Evolutionary conservation across 2,113 vertebrate species (phyloP), one percentile per base, ranked within the genome.

Genomic region (Scortum barcoo): DNA sequence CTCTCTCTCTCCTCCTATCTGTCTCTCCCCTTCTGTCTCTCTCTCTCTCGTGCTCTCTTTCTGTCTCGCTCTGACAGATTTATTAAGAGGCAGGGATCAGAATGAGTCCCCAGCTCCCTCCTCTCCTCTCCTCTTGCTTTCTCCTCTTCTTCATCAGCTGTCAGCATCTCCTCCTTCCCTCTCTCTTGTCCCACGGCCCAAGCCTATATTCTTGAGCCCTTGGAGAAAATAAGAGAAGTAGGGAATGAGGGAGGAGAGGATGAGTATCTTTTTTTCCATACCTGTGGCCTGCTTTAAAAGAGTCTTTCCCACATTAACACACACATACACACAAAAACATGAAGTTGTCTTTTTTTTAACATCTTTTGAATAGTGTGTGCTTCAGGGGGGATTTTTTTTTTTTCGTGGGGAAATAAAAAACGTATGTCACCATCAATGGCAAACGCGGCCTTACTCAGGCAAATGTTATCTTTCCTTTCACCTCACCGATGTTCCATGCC

Each of bases 11-110:
- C 50, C 44, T 46, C 22, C 58, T 46, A 19, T 7, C 42, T 44
- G 63, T 60, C 68, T 46, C 73, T 74, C 63, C 26, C 51, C n/a
- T n/a, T n/a, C n/a, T 44, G 36, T 10, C 30, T 56, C 69, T 66
- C 28, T 78, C 50, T 79, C 71, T 67, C 78, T 42, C 60, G 0
- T 81, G 78, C 80, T 78, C 88, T 67, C 85, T 75, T 89, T 91
- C 89, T 90, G 85, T 91, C 86, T 89, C 24, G 0, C 78, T 84
- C 76, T 90, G 92, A 92, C 93, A 92, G 91, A 93, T 94, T 94
- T 93, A 92, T 93, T 90, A 93, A 87, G 89, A 91, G 81, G 80
- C 80, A 66, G 66, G 73, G 85, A 90, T 91, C 86, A 88, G 73
- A 91, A 90, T 20, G 44, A 86, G 83, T 87, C 92, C 90, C 91